These are phyloP conservation scores for Amitus sp. DNA, from an alignment of 2,888 invertebrate species.

Conservation along the genomic window DNA sequence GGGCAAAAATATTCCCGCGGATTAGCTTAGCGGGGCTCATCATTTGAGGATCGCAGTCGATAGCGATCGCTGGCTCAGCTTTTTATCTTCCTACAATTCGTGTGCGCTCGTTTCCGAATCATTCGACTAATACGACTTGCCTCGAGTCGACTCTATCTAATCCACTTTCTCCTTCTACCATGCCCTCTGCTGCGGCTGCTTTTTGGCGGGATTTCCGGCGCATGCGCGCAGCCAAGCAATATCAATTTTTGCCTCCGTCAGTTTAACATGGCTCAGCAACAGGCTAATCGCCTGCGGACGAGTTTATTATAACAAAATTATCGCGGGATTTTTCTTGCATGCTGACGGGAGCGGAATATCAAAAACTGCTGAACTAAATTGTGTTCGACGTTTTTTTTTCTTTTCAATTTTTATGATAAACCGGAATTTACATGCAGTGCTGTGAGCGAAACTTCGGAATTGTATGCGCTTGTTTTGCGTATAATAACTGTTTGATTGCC, in stretches of 20 bases:
- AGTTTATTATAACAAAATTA: background rate
- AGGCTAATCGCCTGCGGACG: constrained; percentile 4
- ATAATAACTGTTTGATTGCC: no score
- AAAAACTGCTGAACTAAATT: no score
- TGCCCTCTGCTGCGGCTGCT: constrained; percentile 32
- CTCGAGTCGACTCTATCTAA: constrained; percentile 10
- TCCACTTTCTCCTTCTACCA: constrained; percentile 22
- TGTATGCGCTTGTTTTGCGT: no score
- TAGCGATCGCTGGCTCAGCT: constrained; percentile 27
- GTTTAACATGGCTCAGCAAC: constrained; percentile 6
- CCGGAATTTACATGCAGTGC: no score
- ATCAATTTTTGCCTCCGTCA: constrained; percentile 40
- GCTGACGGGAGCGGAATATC: no score
- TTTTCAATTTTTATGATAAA: no score
- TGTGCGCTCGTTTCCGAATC: constrained; percentile 15
- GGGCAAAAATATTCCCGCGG: constrained; percentile 22
- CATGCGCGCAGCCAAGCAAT: constrained; percentile 50
- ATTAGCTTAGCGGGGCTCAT: background rate
- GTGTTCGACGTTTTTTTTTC: no score
- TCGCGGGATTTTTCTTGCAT: no score
- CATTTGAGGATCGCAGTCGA: constrained; percentile 18
- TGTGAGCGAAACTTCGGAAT: no score
- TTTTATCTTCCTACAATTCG: constrained; percentile 25
- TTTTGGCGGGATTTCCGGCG: constrained; percentile 62
- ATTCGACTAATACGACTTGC: constrained; percentile 25